phyloP scores from a whole-genome alignment of 2,113 vertebrate species.

The Herpailurus yagouaroundi region DNA sequence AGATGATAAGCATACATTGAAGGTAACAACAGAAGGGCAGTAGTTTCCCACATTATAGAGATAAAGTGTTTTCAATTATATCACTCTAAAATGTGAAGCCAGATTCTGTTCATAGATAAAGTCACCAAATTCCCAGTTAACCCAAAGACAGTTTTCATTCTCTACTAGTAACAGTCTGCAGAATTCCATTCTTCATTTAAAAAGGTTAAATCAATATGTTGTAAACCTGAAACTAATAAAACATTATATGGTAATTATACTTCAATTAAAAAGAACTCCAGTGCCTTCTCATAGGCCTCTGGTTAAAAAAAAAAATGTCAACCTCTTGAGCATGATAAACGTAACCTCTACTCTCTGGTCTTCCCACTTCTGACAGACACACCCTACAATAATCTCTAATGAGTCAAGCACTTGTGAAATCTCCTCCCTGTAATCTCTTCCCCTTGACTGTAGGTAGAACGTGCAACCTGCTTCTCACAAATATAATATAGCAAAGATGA shows the following conservation, averaged over 20 bases:
- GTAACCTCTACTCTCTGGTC: background rate
- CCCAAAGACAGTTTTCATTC: background rate
- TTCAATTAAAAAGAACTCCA: background rate
- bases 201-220: background rate
- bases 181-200: background rate
- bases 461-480: background rate
- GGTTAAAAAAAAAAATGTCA: background rate
- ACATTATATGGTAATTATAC: background rate
- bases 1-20: background rate
- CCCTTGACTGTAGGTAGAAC: background rate
- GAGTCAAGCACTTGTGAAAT: background rate
- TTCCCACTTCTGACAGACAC: background rate
- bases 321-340: background rate
- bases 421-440: background rate
- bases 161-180: background rate
- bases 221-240: background rate
- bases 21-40: background rate
- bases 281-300: background rate
- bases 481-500: background rate
- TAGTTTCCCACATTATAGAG: background rate
- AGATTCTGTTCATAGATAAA: slow-evolving; percentile 1
- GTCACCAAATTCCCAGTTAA: background rate
- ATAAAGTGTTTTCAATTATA: background rate
- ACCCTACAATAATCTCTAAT: background rate
- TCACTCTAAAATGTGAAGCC: slow-evolving; percentile 10